Conservation (phyloP, 2,113 vertebrate species). For the Synchiropus splendidus region DNA sequence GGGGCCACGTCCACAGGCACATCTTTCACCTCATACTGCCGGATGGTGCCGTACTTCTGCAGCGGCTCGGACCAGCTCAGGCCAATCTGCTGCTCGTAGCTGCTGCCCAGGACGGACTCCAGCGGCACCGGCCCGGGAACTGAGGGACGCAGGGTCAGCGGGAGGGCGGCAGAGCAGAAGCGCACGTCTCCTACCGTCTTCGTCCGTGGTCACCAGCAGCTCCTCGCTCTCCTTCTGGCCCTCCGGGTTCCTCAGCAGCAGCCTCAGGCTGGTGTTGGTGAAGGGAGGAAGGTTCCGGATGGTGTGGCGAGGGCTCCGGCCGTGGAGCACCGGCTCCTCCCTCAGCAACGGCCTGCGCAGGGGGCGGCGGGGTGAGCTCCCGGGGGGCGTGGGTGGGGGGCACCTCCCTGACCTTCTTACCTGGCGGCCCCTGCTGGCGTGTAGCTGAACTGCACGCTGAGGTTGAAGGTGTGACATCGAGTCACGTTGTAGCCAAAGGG, state of each 20-base stretch:
- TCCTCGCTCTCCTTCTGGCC: conserved; percentile 85
- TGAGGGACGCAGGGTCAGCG: conserved; percentile 23
- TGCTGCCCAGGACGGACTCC: conserved; percentile 85
- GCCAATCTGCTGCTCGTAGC: conserved; percentile 91
- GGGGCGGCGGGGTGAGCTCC: no score
- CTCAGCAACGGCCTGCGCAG: conserved; percentile 64
- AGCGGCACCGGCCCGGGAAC: conserved; percentile 84
- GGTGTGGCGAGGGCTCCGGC: conserved; percentile 77
- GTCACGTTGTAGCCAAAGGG: conserved; percentile 94
- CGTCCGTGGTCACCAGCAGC: conserved; percentile 83
- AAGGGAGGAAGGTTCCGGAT: conserved; percentile 84
- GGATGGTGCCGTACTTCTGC: conserved; percentile 88
- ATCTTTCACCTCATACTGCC: conserved; percentile 81
- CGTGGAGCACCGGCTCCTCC: conserved; percentile 83
- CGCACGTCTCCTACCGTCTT: conserved; percentile 72
- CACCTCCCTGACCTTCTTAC: no score
- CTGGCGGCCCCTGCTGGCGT: conserved; percentile 58
- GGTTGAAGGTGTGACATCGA: conserved; percentile 89
- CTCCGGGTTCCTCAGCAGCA: conserved; percentile 84
- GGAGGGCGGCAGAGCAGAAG: background rate
- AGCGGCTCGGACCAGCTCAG: conserved; percentile 87
- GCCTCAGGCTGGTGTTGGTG: conserved; percentile 87
- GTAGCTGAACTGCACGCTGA: conserved; percentile 87
- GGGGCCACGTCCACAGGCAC: background rate
- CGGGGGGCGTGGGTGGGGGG: no score